These are phyloP conservation scores for Cynocephalus volans DNA, from an alignment of 2,113 vertebrate genomes.

Conservation along the genomic window DNA sequence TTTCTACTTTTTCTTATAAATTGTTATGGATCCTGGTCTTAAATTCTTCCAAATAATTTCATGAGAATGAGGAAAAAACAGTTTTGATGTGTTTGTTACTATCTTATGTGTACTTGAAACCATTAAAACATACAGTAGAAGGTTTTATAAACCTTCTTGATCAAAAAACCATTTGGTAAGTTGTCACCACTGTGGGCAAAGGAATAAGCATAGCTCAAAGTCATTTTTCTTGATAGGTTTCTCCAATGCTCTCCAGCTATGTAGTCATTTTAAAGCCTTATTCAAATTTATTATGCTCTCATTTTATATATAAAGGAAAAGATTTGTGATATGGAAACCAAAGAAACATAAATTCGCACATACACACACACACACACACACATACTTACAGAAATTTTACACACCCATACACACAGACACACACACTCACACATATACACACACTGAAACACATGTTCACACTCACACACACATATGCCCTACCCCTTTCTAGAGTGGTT, in stretches of 20 bases:
- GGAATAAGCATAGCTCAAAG: background rate
- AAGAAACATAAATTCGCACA: background rate
- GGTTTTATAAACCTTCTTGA: constrained; percentile 37
- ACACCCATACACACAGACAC: background rate
- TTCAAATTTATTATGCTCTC: constrained; percentile 24
- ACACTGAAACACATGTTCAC: background rate
- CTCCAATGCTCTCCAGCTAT: background rate
- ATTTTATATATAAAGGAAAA: constrained; percentile 42
- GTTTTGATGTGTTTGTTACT: constrained; percentile 52
- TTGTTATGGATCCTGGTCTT: constrained; percentile 22
- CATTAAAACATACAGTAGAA: constrained; percentile 54
- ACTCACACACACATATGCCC: background rate
- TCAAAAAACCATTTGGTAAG: constrained; percentile 59
- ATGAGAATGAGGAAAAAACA: background rate
- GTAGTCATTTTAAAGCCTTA: constrained; percentile 31
- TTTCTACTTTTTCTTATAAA: constrained; percentile 53
- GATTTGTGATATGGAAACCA: background rate
- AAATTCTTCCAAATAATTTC: constrained; percentile 60
- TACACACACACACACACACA: background rate
- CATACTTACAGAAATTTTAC: background rate
- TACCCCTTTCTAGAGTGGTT: background rate
- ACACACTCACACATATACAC: background rate
- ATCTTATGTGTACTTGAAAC: constrained; percentile 40
- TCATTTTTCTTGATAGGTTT: constrained; percentile 35
- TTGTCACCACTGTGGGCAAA: background rate